These are phyloP conservation scores for Rhadinocentrus ornatus DNA, from an alignment of 2,797 vertebrate species.

Conservation along the genomic window DNA sequence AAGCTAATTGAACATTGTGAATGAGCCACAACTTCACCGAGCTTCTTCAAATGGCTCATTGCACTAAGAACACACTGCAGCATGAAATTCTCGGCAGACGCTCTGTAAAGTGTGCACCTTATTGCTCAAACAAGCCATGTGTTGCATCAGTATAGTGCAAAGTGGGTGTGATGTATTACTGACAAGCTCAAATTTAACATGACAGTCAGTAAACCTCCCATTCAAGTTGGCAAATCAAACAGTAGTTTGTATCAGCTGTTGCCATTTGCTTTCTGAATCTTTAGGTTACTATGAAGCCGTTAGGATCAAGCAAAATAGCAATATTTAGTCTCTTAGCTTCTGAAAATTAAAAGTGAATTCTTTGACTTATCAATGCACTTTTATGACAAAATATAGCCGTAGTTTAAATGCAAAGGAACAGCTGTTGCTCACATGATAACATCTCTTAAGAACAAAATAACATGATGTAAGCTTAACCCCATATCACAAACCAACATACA, in stretches of 20 bases:
- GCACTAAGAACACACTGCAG: slow-evolving; percentile 48
- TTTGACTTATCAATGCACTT: slow-evolving; percentile 30
- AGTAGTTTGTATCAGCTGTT: slow-evolving; percentile 16
- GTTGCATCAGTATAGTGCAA: slow-evolving; percentile 71
- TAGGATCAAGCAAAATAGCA: slow-evolving; percentile 2
- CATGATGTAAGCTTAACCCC: slow-evolving; percentile 36
- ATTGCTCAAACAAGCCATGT: slow-evolving; percentile 67
- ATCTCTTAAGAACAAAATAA: slow-evolving; percentile 36
- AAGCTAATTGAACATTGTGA: slow-evolving; percentile 13
- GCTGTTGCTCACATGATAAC: slow-evolving; percentile 24
- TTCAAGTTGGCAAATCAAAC: slow-evolving; percentile 35
- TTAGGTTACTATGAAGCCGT: slow-evolving; percentile 16
- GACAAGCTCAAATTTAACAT: slow-evolving; percentile 58
- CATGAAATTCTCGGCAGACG: slow-evolving; percentile 49
- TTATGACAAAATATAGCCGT: slow-evolving; percentile 29
- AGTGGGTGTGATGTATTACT: slow-evolving; percentile 59
- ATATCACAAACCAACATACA: slow-evolving; percentile 51
- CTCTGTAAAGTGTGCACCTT: slow-evolving; percentile 46
- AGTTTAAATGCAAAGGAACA: slow-evolving; percentile 24
- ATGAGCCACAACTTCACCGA: slow-evolving; percentile 29
- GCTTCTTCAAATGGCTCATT: slow-evolving; percentile 38
- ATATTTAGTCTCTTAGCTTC: background rate
- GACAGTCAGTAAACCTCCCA: slow-evolving; percentile 50
- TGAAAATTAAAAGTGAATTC: slow-evolving; percentile 10
- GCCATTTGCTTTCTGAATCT: slow-evolving; percentile 8